Evolutionary conservation across 2,888 invertebrate genomes (phyloP).

Genomic region (Acanthacorydalis orientalis): DNA sequence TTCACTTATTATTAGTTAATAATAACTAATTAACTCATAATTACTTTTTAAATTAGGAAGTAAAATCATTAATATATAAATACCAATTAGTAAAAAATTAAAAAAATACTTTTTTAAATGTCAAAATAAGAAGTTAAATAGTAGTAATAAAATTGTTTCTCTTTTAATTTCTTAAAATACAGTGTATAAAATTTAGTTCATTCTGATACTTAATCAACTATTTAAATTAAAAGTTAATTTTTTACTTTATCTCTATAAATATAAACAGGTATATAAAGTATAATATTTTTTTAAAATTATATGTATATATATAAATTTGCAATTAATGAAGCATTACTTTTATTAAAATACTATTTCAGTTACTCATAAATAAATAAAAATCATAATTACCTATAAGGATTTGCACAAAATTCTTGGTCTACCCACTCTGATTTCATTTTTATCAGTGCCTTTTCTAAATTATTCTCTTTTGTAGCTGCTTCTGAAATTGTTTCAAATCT

Average conservation of each 20-base stretch:
- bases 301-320: background rate
- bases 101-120: background rate
- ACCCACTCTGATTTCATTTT: constrained; percentile 91
- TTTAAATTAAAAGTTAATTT: too few species aligned
- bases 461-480: constrained; percentile 90
- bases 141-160: too few species aligned
- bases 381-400: constrained; percentile 45
- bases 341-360: background rate
- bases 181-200: too few species aligned
- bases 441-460: constrained; percentile 70
- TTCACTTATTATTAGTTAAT: background rate
- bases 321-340: background rate
- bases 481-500: constrained; percentile 88
- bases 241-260: too few species aligned
- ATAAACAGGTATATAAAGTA: too few species aligned
- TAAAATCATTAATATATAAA: too few species aligned
- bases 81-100: background rate
- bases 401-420: constrained; percentile 55
- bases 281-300: too few species aligned
- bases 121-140: too few species aligned
- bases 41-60: too few species aligned
- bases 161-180: too few species aligned
- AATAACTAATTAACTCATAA: background rate
- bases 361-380: background rate
- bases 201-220: too few species aligned